Conservation (phyloP, 1,140 invertebrate species). For the Zaprionus tsacasi region DNA sequence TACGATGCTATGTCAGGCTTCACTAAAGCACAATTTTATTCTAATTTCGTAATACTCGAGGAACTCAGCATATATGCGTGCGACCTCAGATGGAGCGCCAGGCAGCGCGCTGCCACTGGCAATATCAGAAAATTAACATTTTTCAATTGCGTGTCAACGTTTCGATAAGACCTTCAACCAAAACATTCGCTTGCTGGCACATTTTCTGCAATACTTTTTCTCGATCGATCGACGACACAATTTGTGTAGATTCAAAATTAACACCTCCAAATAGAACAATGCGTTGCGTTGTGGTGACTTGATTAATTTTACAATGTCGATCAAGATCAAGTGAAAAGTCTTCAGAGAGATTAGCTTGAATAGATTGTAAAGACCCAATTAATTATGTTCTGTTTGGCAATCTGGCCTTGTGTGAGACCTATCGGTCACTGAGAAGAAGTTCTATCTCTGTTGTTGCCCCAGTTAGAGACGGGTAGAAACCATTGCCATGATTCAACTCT, state of each 20-base stretch:
- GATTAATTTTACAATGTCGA: conserved; percentile 52
- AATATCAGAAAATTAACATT: conserved; percentile 79
- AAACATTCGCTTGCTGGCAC: conserved; percentile 39
- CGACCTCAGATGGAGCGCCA: conserved; percentile 28
- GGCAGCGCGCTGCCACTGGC: conserved; percentile 5
- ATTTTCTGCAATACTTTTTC: conserved; percentile 44
- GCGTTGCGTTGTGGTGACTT: conserved; percentile 2
- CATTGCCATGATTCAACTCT: conserved; percentile 21
- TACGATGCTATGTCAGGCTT: conserved; percentile 49
- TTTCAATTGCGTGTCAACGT: conserved; percentile 61
- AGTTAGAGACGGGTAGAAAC: conserved; percentile 5
- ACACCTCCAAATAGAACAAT: conserved; percentile 20
- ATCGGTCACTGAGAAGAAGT: conserved; percentile 49
- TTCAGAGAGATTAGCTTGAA: conserved; percentile 43
- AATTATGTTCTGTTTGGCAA: conserved; percentile 27
- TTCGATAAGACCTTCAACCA: conserved; percentile 60
- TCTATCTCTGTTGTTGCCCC: neutral
- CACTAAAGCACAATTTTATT: conserved; percentile 66
- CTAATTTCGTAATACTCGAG: conserved; percentile 63
- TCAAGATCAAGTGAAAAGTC: conserved; percentile 7
- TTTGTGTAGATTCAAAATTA: conserved; percentile 49
- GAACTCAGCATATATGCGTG: conserved; percentile 68
- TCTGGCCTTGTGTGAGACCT: conserved; percentile 50
- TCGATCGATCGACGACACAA: conserved; percentile 41
- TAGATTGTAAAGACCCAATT: conserved; percentile 46